Evolutionary conservation across 2,113 vertebrate species (phyloP).

Genomic region (Dicaeum eximium): DNA sequence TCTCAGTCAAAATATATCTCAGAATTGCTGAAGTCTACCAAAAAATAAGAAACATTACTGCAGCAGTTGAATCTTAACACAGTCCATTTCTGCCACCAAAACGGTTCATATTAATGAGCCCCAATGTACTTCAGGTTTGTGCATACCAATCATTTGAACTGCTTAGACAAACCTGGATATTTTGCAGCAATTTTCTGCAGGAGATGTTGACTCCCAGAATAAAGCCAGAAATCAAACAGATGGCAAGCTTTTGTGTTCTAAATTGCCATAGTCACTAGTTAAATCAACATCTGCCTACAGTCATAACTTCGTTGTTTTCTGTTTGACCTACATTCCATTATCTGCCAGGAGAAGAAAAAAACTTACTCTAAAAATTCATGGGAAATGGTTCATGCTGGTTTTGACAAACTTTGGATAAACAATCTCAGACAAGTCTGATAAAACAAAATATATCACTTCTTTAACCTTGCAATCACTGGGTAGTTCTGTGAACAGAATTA

Average conservation of each 20-base stretch:
- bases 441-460: not conserved
- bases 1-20: not conserved
- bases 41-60: not conserved
- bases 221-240: not conserved
- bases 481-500: not conserved
- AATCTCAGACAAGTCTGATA: not conserved
- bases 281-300: not conserved
- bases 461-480: not conserved
- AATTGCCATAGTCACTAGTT: not conserved
- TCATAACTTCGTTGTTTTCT: not conserved
- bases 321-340: not conserved
- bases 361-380: not conserved
- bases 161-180: not conserved
- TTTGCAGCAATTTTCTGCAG: not conserved
- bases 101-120: not conserved
- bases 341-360: not conserved
- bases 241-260: not conserved
- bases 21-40: not conserved
- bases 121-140: not conserved
- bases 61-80: not conserved
- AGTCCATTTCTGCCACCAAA: not conserved
- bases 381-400: not conserved
- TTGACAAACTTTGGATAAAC: constrained; percentile 21
- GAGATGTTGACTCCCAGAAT: not conserved
- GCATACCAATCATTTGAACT: not conserved